Conservation (phyloP, 2,888 invertebrate species). For the Oxycera nigricornis region DNA sequence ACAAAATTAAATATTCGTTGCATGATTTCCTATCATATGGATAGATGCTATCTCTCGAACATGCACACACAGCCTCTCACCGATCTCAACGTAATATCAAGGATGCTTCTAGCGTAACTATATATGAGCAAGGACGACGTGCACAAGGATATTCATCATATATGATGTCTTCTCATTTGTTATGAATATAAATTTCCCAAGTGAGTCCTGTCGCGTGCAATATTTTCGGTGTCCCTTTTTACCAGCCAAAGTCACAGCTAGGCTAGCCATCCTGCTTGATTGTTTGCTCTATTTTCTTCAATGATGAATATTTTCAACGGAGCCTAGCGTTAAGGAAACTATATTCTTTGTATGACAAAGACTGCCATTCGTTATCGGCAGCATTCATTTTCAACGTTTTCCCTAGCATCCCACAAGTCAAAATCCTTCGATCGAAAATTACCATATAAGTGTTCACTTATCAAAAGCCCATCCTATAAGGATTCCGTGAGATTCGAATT, state of each 20-base stretch:
- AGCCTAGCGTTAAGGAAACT: slow-evolving; percentile 1
- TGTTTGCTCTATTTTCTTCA: background rate
- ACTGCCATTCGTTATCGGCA: background rate
- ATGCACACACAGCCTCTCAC: no score
- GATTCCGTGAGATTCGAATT: background rate
- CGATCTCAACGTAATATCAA: no score
- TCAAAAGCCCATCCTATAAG: slow-evolving; percentile 4
- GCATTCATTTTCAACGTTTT: background rate
- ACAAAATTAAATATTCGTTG: slow-evolving; percentile 34
- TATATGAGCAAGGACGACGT: background rate
- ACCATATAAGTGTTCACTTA: slow-evolving; percentile 36
- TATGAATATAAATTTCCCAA: slow-evolving; percentile 54
- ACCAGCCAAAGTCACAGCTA: background rate
- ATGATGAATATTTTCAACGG: background rate
- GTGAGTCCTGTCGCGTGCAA: slow-evolving; percentile 41
- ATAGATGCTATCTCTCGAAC: background rate
- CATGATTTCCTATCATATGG: slow-evolving; percentile 12
- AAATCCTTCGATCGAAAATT: slow-evolving; percentile 29
- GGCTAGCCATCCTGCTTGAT: background rate
- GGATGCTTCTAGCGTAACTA: no score
- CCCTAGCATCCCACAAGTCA: background rate
- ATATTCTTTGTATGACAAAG: background rate
- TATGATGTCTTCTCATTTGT: slow-evolving; percentile 46
- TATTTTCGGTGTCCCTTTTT: slow-evolving; percentile 11
- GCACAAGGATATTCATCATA: slow-evolving; percentile 19